phyloP scores from a whole-genome alignment of 2,888 invertebrate species.

The Noctuana brunneofusca region DNA sequence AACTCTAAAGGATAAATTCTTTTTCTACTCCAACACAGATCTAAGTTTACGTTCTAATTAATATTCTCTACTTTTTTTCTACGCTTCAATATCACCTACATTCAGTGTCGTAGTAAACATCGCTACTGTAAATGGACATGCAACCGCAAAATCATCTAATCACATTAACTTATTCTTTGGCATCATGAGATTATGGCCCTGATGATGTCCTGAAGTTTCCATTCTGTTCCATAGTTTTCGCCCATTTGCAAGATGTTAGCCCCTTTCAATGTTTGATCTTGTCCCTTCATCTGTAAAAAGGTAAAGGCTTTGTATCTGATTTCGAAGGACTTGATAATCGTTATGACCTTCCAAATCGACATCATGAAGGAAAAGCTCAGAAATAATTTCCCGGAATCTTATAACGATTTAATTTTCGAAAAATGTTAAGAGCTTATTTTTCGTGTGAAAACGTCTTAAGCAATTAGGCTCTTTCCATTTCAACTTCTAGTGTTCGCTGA shows the following conservation, averaged over 20 bases:
- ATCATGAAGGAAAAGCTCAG: not conserved
- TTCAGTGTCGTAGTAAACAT: slow-evolving; percentile 52
- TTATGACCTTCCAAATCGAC: not conserved
- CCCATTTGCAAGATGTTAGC: slow-evolving; percentile 46
- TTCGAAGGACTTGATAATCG: not conserved
- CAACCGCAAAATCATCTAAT: slow-evolving; percentile 65
- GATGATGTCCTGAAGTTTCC: slow-evolving; percentile 39
- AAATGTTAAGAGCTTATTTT: not conserved
- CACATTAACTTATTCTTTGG: slow-evolving; percentile 68
- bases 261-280: slow-evolving; percentile 46
- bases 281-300: slow-evolving; percentile 73
- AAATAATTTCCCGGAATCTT: not conserved
- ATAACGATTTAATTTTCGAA: not conserved
- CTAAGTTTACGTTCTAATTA: slow-evolving; percentile 41
- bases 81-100: slow-evolving; percentile 48
- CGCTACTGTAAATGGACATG: slow-evolving; percentile 81
- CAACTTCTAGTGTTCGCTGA: no score
- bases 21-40: slow-evolving; percentile 63
- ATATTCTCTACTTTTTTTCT: slow-evolving; percentile 33
- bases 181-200: slow-evolving; percentile 62
- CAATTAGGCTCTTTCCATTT: not conserved
- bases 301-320: not conserved
- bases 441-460: not conserved
- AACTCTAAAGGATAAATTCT: slow-evolving; percentile 62
- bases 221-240: not conserved